Evolutionary conservation across 2,888 invertebrate species (phyloP), one percentile per base, ranked within the genome.

Genomic region (Pseudanteris insignis): DNA sequence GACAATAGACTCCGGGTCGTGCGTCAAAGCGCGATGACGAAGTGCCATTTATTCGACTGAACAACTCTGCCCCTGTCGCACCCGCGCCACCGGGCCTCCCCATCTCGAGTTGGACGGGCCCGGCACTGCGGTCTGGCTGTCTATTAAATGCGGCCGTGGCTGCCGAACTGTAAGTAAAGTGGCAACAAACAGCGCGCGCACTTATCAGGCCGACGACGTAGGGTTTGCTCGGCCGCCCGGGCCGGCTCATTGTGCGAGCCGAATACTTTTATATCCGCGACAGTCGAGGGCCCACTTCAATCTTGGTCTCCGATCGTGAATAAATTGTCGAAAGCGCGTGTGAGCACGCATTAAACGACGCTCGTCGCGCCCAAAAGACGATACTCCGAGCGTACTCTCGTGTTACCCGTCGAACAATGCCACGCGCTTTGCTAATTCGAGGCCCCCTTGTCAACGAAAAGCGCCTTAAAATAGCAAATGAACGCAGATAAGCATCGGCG

Each of bases 151-250:
- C 54, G 67, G 63, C 41, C 47, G 60, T 65, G 68, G 46, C 68
- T 68, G 69, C 65, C 66, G 72, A 67, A 72, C 67, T 63, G 73
- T 69, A 50, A 71, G 69, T 67, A 67, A 70, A 69, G 48, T 64
- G 68, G 43, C 62, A 64, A 63, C 66, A 66, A 68, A 67, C 66
- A 65, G 54, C 44, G 37, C 32, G 30, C 61, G 36, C 62, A 48
- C 58, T 48, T 48, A 58, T 48, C 40, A 37, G 29, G 32, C 32
- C 25, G 36, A 25, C 29, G 48, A 38, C 13, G 15, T 43, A 47
- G 53, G 57, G 57, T n/a, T n/a, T n/a, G n/a, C n/a, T n/a, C n/a
- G n/a, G n/a, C 13, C 13, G 21, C 33, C 14, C 28, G 14, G 44
- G 6, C 24, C 36, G 24, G 26, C 15, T 37, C 48, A 62, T 60